Percentiles rank a stretch among this genome's conserved stretches.
These are phyloP conservation scores for Catagonus wagneri DNA, from an alignment of 2,113 vertebrate species.

Conservation along the genomic window DNA sequence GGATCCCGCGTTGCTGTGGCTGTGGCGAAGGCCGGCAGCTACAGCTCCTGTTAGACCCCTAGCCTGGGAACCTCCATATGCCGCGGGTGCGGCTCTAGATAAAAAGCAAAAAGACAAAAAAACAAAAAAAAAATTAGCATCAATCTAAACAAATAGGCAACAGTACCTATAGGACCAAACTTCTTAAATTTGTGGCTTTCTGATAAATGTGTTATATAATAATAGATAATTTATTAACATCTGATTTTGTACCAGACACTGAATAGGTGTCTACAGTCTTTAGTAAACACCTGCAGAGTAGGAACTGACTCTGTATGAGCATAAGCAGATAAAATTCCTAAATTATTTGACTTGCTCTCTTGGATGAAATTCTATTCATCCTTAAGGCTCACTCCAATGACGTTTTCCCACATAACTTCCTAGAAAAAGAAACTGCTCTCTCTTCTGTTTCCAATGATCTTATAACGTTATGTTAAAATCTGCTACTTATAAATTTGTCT, in stretches of 20 bases:
- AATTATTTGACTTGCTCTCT: conserved; percentile 37
- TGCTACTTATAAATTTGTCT: not conserved
- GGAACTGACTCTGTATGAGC: not conserved
- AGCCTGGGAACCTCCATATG: too few relatives aligned
- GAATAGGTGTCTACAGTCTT: not conserved
- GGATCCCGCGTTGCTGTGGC: too few relatives aligned
- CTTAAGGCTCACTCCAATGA: not conserved
- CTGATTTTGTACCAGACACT: conserved; percentile 25
- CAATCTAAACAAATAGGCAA: not conserved
- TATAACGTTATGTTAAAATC: conserved; percentile 39
- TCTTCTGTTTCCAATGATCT: not conserved
- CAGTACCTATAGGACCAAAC: not conserved
- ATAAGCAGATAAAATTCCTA: conserved; percentile 33
- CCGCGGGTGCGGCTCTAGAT: too few relatives aligned
- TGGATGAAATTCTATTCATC: conserved; percentile 33
- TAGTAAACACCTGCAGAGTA: not conserved
- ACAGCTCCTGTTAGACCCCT: too few relatives aligned
- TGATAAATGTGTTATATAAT: not conserved
- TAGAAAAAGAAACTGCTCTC: conserved; percentile 32
- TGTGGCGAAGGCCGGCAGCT: too few relatives aligned
- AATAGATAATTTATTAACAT: not conserved
- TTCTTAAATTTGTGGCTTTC: conserved; percentile 31
- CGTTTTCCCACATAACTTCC: not conserved
- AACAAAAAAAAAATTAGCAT: too few relatives aligned
- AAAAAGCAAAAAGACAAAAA: too few relatives aligned